Evolutionary conservation across 2,113 vertebrate genomes (phyloP).

Genomic region (Edolisoma coerulescens): DNA sequence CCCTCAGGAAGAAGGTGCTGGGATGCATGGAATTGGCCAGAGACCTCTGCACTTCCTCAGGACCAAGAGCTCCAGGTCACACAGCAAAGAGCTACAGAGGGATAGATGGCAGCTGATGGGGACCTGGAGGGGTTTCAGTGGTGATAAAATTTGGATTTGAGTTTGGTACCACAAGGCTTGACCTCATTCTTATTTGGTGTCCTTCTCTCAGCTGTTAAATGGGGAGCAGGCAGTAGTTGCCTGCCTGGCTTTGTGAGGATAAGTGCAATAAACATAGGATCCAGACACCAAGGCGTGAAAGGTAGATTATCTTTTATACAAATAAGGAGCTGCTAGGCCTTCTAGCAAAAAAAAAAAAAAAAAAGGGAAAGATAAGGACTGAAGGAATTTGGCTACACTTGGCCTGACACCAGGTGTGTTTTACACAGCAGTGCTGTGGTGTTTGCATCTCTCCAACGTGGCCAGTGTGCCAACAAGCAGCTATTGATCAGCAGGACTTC

Average conservation of each 20-base stretch:
- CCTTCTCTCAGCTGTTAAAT: background rate
- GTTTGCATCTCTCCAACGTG: background rate
- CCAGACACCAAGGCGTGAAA: background rate
- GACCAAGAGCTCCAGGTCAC: background rate
- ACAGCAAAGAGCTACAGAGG: background rate
- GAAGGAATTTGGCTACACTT: background rate
- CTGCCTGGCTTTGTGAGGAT: background rate
- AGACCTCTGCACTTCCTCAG: background rate
- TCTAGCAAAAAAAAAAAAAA: background rate
- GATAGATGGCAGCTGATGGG: background rate
- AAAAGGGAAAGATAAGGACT: background rate
- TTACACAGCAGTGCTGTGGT: background rate
- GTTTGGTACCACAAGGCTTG: background rate
- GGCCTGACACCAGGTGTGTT: background rate
- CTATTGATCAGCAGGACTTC: background rate
- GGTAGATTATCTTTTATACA: background rate
- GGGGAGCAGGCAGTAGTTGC: background rate
- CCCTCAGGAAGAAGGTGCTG: background rate
- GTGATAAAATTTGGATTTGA: background rate
- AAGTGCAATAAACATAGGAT: background rate
- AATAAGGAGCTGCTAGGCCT: background rate
- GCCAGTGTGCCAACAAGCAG: background rate
- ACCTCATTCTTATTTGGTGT: background rate
- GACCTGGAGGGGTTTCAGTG: background rate
- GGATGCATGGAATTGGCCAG: accelerated